phyloP scores from a whole-genome alignment of 2,888 invertebrate genomes.

The Euproctis similis region DNA sequence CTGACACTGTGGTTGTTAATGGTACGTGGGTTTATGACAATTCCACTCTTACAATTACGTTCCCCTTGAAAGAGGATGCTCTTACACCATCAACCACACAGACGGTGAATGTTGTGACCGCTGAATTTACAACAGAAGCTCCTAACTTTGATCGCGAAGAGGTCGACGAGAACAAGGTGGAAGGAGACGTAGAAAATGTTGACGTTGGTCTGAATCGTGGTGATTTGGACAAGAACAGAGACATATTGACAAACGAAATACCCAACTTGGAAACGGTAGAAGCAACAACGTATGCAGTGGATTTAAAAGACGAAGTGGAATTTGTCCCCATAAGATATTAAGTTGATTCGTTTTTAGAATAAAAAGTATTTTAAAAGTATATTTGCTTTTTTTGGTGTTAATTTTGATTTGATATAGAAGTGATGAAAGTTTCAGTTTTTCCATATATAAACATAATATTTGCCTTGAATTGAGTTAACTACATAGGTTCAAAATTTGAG shows the following conservation, averaged over 20 bases:
- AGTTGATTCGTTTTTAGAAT: neutral
- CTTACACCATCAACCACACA: constrained; percentile 5
- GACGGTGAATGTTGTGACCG: constrained; percentile 11
- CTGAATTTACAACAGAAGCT: constrained; percentile 11
- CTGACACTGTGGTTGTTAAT: constrained; percentile 33
- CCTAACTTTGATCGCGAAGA: constrained; percentile 35
- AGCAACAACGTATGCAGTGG: constrained; percentile 57
- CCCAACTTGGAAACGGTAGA: constrained; percentile 28
- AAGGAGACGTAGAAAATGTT: constrained; percentile 24
- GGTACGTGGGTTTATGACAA: constrained; percentile 50
- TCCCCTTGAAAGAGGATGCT: constrained; percentile 34
- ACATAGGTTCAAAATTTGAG: too few species aligned
- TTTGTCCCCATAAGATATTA: constrained; percentile 48
- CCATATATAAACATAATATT: too few species aligned
- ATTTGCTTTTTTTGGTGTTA: too few species aligned
- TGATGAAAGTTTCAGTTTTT: too few species aligned
- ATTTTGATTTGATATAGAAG: too few species aligned
- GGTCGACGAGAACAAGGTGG: constrained; percentile 27
- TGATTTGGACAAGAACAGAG: constrained; percentile 21
- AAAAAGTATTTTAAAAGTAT: too few species aligned
- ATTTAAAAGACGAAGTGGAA: constrained; percentile 49
- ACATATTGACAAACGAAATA: constrained; percentile 40
- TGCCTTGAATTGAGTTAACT: too few species aligned
- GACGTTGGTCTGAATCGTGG: constrained; percentile 35
- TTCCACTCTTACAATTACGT: constrained; percentile 38